Evolutionary conservation across 2,888 invertebrate species (phyloP).

Genomic region (Nephrocerus scutellatus): DNA sequence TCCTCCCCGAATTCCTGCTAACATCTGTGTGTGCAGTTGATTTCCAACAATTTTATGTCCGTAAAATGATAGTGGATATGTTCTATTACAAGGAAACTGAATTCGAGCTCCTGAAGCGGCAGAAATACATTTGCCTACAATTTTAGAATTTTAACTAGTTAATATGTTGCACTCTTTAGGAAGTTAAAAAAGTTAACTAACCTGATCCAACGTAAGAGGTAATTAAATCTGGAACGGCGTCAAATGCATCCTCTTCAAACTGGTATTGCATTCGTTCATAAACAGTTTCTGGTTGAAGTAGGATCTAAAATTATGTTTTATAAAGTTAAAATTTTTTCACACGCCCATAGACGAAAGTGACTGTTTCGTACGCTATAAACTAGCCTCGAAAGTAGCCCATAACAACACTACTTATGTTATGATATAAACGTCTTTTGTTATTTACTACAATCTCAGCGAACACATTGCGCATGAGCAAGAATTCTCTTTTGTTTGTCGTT

Average conservation of each 20-base stretch:
- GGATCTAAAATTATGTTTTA: constrained; percentile 52
- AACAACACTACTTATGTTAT: too few relatives aligned
- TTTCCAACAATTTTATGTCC: constrained; percentile 55
- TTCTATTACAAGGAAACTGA: constrained; percentile 74
- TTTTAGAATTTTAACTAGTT: constrained; percentile 79
- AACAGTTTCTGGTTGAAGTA: constrained; percentile 81
- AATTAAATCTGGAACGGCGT: constrained; percentile 86
- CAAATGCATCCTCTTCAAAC: constrained; percentile 90
- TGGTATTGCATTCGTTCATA: constrained; percentile 88
- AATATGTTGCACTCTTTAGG: background rate
- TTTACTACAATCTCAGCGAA: too few relatives aligned
- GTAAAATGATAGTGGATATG: constrained; percentile 70
- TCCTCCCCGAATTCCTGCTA: constrained; percentile 44
- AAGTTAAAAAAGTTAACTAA: constrained; percentile 40
- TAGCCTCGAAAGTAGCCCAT: too few relatives aligned
- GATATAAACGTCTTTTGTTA: too few relatives aligned
- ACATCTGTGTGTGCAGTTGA: constrained; percentile 45
- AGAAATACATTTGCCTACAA: constrained; percentile 82
- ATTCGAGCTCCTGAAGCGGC: constrained; percentile 83
- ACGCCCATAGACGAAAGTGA: too few relatives aligned
- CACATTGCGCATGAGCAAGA: too few relatives aligned
- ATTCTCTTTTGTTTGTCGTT: too few relatives aligned
- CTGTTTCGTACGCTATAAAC: too few relatives aligned
- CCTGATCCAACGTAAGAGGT: constrained; percentile 89
- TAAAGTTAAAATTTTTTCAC: too few relatives aligned